phyloP scores from a whole-genome alignment of 35 echinoderm and acorn worm species.

The Ptychodera flava region DNA sequence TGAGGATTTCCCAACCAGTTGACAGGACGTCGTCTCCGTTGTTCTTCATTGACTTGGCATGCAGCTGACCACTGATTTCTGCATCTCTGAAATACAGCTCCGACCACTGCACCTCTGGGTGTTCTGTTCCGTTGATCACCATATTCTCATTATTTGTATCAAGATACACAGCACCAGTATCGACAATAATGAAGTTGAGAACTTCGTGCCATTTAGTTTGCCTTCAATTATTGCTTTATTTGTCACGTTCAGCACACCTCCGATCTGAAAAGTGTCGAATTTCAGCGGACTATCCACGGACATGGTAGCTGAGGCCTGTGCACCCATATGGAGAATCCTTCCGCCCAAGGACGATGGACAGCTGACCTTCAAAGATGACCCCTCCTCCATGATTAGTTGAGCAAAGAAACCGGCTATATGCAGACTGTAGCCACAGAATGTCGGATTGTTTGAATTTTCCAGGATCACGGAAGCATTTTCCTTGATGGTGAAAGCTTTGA shows the following conservation, averaged over 20 bases:
- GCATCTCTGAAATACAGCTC: not conserved
- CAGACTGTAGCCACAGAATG: slow-evolving; percentile 59
- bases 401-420: slow-evolving; percentile 18
- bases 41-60: not conserved
- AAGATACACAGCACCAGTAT: not conserved
- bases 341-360: slow-evolving; percentile 34
- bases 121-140: not conserved
- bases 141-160: not conserved
- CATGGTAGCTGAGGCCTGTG: not conserved
- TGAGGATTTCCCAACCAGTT: not conserved
- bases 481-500: slow-evolving; percentile 34
- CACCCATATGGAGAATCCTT: slow-evolving; percentile 29
- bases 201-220: not conserved
- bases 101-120: no score
- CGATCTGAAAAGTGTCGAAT: not conserved
- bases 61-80: not conserved
- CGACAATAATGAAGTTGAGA: not conserved
- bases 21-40: not conserved
- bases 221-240: not conserved
- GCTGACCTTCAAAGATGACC: slow-evolving; percentile 33
- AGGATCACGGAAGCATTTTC: slow-evolving; percentile 27
- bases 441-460: slow-evolving; percentile 17
- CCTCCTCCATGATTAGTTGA: slow-evolving; percentile 33
- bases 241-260: not conserved
- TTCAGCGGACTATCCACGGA: not conserved